phyloP scores from a whole-genome alignment of 2,797 vertebrate genomes.

The Darevskia mixta region DNA sequence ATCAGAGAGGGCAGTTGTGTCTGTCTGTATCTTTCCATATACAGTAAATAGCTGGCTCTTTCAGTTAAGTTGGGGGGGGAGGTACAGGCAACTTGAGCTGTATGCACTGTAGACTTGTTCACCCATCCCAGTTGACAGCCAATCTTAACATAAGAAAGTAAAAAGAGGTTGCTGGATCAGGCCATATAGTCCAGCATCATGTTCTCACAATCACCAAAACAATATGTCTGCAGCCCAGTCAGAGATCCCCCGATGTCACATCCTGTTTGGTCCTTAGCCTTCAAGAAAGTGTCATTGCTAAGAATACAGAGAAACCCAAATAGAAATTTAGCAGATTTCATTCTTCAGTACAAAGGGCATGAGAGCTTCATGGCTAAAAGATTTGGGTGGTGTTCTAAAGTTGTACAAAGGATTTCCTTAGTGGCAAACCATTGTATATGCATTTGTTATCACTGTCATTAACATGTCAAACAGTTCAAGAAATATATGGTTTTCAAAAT shows the following conservation, averaged over 20 bases:
- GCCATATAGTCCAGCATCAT: no score
- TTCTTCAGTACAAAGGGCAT: not conserved
- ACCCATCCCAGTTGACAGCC: not conserved
- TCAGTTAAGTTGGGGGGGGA: no score
- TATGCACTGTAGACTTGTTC: no score
- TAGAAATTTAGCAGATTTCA: not conserved
- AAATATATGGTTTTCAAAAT: not conserved
- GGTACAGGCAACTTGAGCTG: not conserved
- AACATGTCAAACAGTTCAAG: not conserved
- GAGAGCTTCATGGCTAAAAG: not conserved
- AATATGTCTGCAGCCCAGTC: not conserved
- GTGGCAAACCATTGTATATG: not conserved
- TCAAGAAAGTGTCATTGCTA: not conserved
- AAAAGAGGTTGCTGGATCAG: not conserved
- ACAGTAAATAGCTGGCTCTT: not conserved
- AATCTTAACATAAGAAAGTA: not conserved
- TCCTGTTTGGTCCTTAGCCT: not conserved
- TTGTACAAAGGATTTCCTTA: not conserved
- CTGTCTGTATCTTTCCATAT: not conserved
- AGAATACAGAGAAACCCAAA: not conserved
- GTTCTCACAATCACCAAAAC: no score
- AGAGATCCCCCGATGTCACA: not conserved
- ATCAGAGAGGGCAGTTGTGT: no score
- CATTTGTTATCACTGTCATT: not conserved
- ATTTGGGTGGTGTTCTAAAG: not conserved